These are phyloP conservation scores for Tetropium fuscum DNA, from an alignment of 2,888 invertebrate genomes.

Conservation along the genomic window DNA sequence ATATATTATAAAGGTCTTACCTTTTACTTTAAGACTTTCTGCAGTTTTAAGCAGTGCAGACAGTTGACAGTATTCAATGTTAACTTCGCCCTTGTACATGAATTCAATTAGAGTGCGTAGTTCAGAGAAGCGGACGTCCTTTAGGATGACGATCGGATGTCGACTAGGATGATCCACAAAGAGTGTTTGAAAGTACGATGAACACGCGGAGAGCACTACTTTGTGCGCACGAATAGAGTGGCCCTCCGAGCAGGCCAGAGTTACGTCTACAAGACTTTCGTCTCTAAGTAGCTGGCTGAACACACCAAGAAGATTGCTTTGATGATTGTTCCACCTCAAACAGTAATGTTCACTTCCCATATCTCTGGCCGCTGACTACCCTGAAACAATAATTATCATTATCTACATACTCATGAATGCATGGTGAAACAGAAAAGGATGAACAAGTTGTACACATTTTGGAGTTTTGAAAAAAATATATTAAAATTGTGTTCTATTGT, in stretches of 20 bases:
- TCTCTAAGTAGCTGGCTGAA: conserved; percentile 96
- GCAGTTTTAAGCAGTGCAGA: conserved; percentile 92
- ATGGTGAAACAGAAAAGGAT: no score
- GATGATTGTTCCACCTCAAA: conserved; percentile 99
- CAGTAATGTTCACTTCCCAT: conserved; percentile 95
- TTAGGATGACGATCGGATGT: conserved; percentile 94
- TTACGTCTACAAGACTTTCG: conserved; percentile 96
- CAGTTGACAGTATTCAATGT: conserved; percentile 94
- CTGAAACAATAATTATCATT: conserved; percentile 72
- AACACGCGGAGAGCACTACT: conserved; percentile 94
- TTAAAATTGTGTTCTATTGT: no score
- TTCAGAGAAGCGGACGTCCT: conserved; percentile 93
- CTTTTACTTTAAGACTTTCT: conserved; percentile 93
- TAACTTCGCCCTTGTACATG: conserved; percentile 97
- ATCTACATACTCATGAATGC: no score
- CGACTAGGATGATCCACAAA: conserved; percentile 91
- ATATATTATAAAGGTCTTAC: no score
- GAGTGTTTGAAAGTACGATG: conserved; percentile 93
- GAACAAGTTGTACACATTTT: no score
- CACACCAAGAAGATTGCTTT: conserved; percentile 97
- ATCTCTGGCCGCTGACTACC: conserved; percentile 88
- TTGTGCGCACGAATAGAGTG: conserved; percentile 94
- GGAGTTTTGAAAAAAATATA: no score
- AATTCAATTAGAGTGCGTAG: conserved; percentile 93
- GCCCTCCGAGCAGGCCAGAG: conserved; percentile 96